Evolutionary conservation across 2,113 vertebrate species (phyloP).

Genomic region (Amphiprion ocellaris): DNA sequence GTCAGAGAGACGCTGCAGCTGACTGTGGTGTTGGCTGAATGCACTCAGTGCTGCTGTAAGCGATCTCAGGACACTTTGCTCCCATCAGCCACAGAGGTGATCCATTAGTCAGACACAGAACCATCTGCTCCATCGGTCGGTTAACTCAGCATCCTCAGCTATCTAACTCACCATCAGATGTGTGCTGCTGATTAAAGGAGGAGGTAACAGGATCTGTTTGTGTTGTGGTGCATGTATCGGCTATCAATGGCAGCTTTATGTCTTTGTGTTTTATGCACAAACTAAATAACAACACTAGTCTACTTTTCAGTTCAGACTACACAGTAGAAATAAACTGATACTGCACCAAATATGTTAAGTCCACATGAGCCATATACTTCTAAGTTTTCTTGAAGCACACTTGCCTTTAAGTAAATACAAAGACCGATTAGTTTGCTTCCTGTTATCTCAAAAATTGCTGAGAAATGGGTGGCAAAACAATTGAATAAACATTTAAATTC

Average conservation of each 20-base stretch:
- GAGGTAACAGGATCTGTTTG: slow-evolving; percentile 23
- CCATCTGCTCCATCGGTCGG: slow-evolving; percentile 46
- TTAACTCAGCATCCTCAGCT: slow-evolving; percentile 19
- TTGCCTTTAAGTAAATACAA: too few species aligned
- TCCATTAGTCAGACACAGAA: slow-evolving; percentile 54
- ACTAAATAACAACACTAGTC: neutral
- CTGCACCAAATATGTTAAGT: neutral
- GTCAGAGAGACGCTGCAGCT: slow-evolving; percentile 40
- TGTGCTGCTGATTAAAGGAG: slow-evolving; percentile 1
- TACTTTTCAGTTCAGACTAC: neutral
- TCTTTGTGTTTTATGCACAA: neutral
- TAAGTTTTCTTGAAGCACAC: neutral
- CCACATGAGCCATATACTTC: neutral
- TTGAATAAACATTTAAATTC: too few species aligned
- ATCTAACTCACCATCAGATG: slow-evolving; percentile 7
- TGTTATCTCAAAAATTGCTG: too few species aligned
- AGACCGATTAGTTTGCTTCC: too few species aligned
- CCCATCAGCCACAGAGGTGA: slow-evolving; percentile 46
- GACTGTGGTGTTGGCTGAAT: slow-evolving; percentile 54
- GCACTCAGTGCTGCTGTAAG: slow-evolving; percentile 58
- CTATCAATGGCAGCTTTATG: neutral
- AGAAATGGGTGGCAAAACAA: too few species aligned
- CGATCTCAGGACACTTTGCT: slow-evolving; percentile 49
- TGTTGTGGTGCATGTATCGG: slow-evolving; percentile 15
- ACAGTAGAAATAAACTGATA: neutral